Evolutionary conservation across 2,797 vertebrate genomes (phyloP), one percentile per base, ranked within the genome.

Genomic region (Tympanoctomys barrerae): DNA sequence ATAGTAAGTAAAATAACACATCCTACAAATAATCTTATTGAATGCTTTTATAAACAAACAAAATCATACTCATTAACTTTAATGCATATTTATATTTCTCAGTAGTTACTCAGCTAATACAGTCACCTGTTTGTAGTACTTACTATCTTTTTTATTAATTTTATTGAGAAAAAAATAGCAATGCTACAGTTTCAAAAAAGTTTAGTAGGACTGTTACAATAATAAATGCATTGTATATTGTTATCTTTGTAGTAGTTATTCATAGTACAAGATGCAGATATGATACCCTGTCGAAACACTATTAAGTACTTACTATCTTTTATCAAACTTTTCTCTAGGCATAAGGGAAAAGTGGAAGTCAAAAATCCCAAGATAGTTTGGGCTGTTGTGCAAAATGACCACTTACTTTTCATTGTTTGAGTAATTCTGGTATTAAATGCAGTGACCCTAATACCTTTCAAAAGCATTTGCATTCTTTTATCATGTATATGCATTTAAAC

Each of bases 41-140:
- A 77, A 49, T 77, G 78, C 42, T 2, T 84, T 90, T 36, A 36
- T n/a, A 81, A 85, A 64, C 12, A 83, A 81, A 49, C 2, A 83
- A 33, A 26, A 46, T 61, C 2, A 73, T 61, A 52, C 13, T 18
- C 1, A 57, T n/a, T 31, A 46, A 57, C 14, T 79, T 83, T 36
- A 49, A 52, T 52, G 59, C 19, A 78, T 87, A 80, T 66, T 78
- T n/a, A 13, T 39, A 84, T 66, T 92, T 96, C 16, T 87, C 54
- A 80, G 7, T n/a, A 86, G 39, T 66, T 79, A 68, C 79, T 86
- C 19, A 85, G 49, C 22, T 73, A 36, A n/a, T 16, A n/a, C 14
- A 94, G 2, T 13, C 4, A 59, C 36, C 14, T 46, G 26, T 78
- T 73, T 82, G 22, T 46, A 54, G 13, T 96, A 75, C 54, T 61